phyloP scores from a whole-genome alignment of 2,113 vertebrate species.

The Sciurus niger region DNA sequence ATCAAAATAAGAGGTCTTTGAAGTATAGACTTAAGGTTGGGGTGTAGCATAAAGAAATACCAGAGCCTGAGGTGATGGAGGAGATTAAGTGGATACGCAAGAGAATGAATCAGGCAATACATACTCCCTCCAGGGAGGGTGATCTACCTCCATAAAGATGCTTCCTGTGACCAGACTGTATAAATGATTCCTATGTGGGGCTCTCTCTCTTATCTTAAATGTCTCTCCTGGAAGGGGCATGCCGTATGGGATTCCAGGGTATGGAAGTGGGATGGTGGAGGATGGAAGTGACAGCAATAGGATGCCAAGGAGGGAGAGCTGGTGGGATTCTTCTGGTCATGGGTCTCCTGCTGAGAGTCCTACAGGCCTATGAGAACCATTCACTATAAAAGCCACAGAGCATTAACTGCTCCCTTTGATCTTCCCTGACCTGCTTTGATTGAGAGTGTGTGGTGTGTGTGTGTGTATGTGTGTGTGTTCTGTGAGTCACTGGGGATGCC shows the following conservation, averaged over 20 bases:
- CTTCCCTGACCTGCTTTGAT: constrained; percentile 26
- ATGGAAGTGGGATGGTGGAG: background rate
- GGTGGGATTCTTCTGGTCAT: background rate
- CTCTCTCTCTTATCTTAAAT: background rate
- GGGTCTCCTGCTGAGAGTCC: background rate
- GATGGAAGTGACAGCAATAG: background rate
- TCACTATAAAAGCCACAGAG: background rate
- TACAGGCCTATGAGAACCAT: background rate
- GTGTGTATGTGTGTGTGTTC: background rate
- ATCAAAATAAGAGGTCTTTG: background rate
- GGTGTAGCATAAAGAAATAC: background rate
- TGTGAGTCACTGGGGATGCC: constrained; percentile 34
- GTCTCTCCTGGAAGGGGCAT: background rate
- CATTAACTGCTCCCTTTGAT: constrained; percentile 62
- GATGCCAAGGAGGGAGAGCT: background rate
- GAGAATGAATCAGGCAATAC: background rate
- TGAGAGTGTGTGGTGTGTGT: background rate
- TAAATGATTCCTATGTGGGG: background rate
- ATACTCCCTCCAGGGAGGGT: background rate
- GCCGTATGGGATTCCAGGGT: background rate
- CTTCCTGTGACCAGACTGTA: background rate
- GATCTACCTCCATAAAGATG: background rate
- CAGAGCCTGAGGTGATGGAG: background rate
- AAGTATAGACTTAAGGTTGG: background rate
- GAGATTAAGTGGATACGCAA: constrained; percentile 10